phyloP scores from a whole-genome alignment of 2,888 invertebrate genomes.

The Pristionchus maxplancki region DNA sequence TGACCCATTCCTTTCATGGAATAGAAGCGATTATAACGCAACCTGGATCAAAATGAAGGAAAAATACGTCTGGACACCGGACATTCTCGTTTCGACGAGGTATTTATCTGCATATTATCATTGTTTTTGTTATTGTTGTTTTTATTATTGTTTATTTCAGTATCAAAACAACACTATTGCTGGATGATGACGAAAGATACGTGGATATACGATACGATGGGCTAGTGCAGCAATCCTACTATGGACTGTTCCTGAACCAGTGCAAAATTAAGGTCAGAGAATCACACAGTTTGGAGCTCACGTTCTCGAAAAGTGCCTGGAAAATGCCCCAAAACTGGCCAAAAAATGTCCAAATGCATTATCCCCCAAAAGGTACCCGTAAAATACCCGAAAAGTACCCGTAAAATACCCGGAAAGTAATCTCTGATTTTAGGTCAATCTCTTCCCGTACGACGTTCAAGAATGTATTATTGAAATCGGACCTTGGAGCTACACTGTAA shows the following conservation, averaged over 20 bases:
- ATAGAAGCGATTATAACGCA: conserved; percentile 54
- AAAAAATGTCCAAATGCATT: no score
- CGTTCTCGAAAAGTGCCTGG: background rate
- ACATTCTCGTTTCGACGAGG: conserved; percentile 51
- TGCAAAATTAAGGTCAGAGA: conserved; percentile 66
- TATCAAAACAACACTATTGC: conserved; percentile 55
- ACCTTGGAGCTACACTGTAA: conserved; percentile 64
- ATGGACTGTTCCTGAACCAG: conserved; percentile 62
- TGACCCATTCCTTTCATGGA: conserved; percentile 62
- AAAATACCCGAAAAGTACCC: no score
- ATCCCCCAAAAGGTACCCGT: no score
- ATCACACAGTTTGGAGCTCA: no score
- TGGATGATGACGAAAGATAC: conserved; percentile 58
- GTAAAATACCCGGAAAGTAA: no score
- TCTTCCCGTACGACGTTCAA: conserved; percentile 66
- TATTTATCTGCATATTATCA: background rate
- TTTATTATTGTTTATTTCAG: conserved; percentile 55
- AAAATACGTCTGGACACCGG: conserved; percentile 61
- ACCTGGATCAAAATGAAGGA: conserved; percentile 65
- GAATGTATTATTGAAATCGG: conserved; percentile 61
- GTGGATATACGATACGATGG: conserved; percentile 62
- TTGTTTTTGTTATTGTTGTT: no score
- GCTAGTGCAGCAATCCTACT: conserved; percentile 56
- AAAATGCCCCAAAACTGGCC: no score
- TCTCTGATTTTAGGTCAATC: conserved; percentile 57